Base-by-base conservation (phyloP, 2,113 vertebrate genomes). In the Zosterops pallidus region DNA sequence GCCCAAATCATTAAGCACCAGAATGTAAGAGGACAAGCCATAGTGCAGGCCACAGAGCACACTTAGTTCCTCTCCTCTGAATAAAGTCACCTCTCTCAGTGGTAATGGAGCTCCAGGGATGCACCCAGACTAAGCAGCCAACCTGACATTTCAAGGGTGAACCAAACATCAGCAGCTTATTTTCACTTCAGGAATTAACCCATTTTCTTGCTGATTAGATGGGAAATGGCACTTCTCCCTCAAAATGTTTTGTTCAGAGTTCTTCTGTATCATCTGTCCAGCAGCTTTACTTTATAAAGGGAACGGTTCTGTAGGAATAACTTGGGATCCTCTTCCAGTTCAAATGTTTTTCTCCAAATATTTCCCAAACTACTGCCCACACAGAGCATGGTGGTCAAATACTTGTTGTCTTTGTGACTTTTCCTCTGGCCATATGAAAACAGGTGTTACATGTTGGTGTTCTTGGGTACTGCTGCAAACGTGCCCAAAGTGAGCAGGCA, bases 401-500 rank as follows among this genome's bases (percentile, higher is more conserved):
- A 44, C 35, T n/a, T 76, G 49, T 65, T 67, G 15, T 42, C 12
- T 65, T 26, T 49, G 44, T 76, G 69, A 42, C 74, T 71, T 74
- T 64, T 90, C 10, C 28, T 62, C 35, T 50, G 37, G 37, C 64
- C 9, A 0, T 41, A 7, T 41, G 26, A 57, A 82, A 91, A 8
- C 10, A 60, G 9, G 57, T 52, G 41, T 46, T 41, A 20, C 1
- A 0, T 26, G 15, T 21, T 84, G 18, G 15, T 75, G 67, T 72
- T 83, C 42, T 59, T n/a, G 16, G 12, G 19, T 62, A 31, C 23
- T 1, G 3, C 50, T 79, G 67, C 14, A 2, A 19, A 23, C 0
- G 0, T 57, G 42, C 46, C 46, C 3, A 1, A 46, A 42, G 31
- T 2, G 13, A 29, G 33, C 56, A 57, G 83, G 20, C 5, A 0